Evolutionary conservation across 2,888 invertebrate genomes (phyloP).

Genomic region (Xanthorhoe designata): DNA sequence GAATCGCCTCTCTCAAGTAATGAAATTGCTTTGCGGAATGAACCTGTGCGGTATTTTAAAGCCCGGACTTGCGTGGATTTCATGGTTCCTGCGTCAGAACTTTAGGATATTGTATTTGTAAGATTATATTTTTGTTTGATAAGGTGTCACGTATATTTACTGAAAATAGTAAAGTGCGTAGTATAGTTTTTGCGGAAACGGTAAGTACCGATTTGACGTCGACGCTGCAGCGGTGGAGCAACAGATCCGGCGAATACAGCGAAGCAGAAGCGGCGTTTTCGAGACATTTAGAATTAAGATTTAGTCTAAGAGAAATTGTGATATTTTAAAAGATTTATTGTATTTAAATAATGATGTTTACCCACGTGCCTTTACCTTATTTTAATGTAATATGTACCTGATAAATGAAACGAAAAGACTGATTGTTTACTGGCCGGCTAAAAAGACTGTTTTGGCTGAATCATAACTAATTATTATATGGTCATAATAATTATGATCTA

Average conservation of each 20-base stretch:
- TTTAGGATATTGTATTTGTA: slow-evolving; percentile 22
- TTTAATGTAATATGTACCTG: neutral
- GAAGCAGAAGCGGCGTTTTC: slow-evolving; percentile 19
- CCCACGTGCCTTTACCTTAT: neutral
- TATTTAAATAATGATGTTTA: neutral
- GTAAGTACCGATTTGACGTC: slow-evolving; percentile 30
- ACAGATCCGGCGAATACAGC: slow-evolving; percentile 21
- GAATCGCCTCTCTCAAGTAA: slow-evolving; percentile 56
- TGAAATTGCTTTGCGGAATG: slow-evolving; percentile 75
- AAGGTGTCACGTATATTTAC: slow-evolving; percentile 7
- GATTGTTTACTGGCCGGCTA: neutral
- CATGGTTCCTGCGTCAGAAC: slow-evolving; percentile 17
- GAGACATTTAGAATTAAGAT: slow-evolving; percentile 8
- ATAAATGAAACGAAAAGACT: neutral
- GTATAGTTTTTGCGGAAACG: slow-evolving; percentile 25
- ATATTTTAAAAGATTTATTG: slow-evolving; percentile 1
- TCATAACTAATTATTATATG: too few relatives aligned
- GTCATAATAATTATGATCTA: neutral
- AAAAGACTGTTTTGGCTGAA: too few relatives aligned
- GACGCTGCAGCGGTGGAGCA: slow-evolving; percentile 20
- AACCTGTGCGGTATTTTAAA: slow-evolving; percentile 52
- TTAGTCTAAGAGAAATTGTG: slow-evolving; percentile 4
- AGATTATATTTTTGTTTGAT: neutral
- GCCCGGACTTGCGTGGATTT: slow-evolving; percentile 29
- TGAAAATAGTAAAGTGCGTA: slow-evolving; percentile 21